Percentiles rank a stretch among this genome's conserved stretches.
phyloP scores from a whole-genome alignment of 1,140 invertebrate species.

The Drosophila aff. region DNA sequence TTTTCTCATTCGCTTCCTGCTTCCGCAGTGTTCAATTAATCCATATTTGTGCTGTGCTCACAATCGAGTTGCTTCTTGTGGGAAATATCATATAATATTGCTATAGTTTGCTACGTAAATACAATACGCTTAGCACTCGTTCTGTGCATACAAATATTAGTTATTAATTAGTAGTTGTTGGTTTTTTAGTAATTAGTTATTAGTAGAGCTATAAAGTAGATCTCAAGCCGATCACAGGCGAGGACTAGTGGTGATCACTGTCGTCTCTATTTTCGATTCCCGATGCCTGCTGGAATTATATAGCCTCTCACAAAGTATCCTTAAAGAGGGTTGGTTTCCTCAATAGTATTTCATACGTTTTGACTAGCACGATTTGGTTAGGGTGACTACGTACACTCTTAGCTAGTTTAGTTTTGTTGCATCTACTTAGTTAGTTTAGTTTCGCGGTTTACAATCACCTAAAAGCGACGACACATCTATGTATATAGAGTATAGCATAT shows the following conservation, averaged over 20 bases:
- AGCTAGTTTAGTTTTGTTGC: constrained; percentile 27
- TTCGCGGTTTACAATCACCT: constrained; percentile 47
- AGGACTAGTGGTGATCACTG: constrained; percentile 63
- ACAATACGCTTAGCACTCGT: constrained; percentile 24
- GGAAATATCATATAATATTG: constrained; percentile 76
- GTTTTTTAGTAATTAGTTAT: neutral
- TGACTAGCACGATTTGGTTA: constrained; percentile 73
- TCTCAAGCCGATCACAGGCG: constrained; percentile 59
- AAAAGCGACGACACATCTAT: constrained; percentile 38
- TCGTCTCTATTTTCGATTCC: constrained; percentile 30
- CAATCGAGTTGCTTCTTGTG: constrained; percentile 22
- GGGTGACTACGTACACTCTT: constrained; percentile 40
- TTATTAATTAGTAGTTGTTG: constrained; percentile 13
- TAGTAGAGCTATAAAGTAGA: constrained; percentile 38
- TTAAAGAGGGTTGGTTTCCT: constrained; percentile 18
- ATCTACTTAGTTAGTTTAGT: constrained; percentile 41
- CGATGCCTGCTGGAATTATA: constrained; percentile 20
- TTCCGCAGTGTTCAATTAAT: constrained; percentile 17
- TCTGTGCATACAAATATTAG: constrained; percentile 35
- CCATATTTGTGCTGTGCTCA: constrained; percentile 62
- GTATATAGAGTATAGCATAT: constrained; percentile 4
- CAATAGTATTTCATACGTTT: constrained; percentile 59
- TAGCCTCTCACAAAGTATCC: constrained; percentile 56
- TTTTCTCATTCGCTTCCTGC: constrained; percentile 5
- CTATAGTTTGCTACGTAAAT: constrained; percentile 59